Base-by-base conservation (phyloP, 2,888 invertebrate genomes). In the Acronicta aceris region DNA sequence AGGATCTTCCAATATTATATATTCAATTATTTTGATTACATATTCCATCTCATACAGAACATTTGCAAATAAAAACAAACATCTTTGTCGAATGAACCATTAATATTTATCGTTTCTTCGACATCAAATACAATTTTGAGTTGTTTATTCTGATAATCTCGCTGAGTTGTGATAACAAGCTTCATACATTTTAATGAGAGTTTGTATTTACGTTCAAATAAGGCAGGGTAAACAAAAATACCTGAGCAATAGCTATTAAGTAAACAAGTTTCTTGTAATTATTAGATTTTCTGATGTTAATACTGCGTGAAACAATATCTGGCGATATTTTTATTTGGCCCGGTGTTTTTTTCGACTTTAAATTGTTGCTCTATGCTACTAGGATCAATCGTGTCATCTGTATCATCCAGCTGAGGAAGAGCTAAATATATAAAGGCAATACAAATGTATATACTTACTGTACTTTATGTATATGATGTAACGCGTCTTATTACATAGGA, bases 101-200 rank as follows among this genome's bases (percentile, higher is more conserved):
- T 47, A 62, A 70, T 73, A 71, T 74, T 65, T 53, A 63, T 65
- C 46, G 46, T 54, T 40, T 46, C 58, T 41, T 59, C 55, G 45
- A 66, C 60, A 58, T 68, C 60, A 59, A 65, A 63, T 59, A 61
- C 52, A 59, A 57, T 72, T 63, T 63, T 50, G 5, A 61, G 56
- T 59, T 68, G 60, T 68, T 72, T 76, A 72, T 59, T 58, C 30
- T 43, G 51, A 51, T 59, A 59, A 69, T 61, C 30, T 58, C 51
- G 41, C 45, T 30, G 60, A 61, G 42, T 51, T 48, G 50, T 65
- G 60, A 72, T 59, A 73, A 59, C 56, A 68, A 64, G 52, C 33
- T 50, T 68, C 63, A 76, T 73, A 57, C 60, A 75, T 69, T 69
- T 76, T 73, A 76, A 75, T 76, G 69, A 73, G 62, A 56, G 10